Conservation (phyloP, 1,140 invertebrate species). For the Atta cephalotes region DNA sequence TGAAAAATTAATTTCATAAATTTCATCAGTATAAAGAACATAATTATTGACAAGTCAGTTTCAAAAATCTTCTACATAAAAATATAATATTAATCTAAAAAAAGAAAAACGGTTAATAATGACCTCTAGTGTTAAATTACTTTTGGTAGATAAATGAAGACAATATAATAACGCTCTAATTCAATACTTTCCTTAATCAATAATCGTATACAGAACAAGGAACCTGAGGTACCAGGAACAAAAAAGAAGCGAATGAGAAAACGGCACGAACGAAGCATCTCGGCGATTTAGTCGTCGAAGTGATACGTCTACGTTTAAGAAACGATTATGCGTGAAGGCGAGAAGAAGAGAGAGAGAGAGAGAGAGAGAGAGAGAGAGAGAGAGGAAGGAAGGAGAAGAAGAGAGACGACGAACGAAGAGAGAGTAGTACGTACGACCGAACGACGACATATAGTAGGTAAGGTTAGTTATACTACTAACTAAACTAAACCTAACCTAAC, state of each 20-base stretch:
- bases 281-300: constrained; percentile 61
- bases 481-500: no score
- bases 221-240: neutral
- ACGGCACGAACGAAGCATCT: constrained; percentile 44
- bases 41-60: no score
- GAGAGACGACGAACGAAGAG: no score
- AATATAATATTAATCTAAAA: no score
- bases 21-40: no score
- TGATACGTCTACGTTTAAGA: constrained; percentile 65
- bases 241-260: constrained; percentile 29
- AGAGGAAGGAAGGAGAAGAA: neutral
- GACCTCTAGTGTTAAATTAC: neutral
- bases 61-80: no score
- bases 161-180: neutral
- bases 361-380: constrained; percentile 26
- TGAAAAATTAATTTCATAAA: no score
- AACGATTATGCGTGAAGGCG: constrained; percentile 67
- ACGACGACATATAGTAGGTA: no score
- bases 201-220: neutral
- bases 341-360: neutral
- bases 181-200: neutral
- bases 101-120: no score
- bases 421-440: no score
- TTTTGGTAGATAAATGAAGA: neutral
- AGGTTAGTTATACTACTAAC: no score